Base-by-base conservation (phyloP, 2,797 vertebrate species). In the Thalassophryne amazonica region DNA sequence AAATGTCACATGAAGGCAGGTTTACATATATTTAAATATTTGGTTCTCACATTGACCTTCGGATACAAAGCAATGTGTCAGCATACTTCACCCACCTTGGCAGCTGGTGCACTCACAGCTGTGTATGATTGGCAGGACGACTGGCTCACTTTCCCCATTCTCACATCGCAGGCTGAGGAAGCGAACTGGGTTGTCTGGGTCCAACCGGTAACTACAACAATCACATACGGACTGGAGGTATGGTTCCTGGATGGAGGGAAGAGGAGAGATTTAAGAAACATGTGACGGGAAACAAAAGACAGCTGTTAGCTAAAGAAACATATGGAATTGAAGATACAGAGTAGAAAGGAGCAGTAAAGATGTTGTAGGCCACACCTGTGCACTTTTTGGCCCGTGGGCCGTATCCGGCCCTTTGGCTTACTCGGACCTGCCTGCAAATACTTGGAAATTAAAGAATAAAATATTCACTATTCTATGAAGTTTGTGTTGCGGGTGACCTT, bases 21-120 rank as follows among this genome's bases (percentile, higher is more conserved):
- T 75, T 60, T 39, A 33, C 49, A 60, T 66, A 9, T 16, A 64
- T 47, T 64, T 14, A 67, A 72, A 66, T 22, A 13, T 9, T 27
- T 2, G 1, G 6, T 40, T 36, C 15, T 63, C 13, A 1, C 31
- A 2, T 10, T n/a, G 24, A 58, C 15, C 19, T 6, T 33, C 5
- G 21, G 35, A 66, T 46, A 48, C 46, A 74, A 70, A 74, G 39
- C 15, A 21, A 7, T 14, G 4, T 2, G 7, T 43, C 33, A 32
- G 22, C 27, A 15, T 14, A 49, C 9, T 19, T 27, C 14, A 4
- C 89, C 55, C 67, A 95, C 95, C 92, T 74, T 94, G 94, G 72
- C 95, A 96, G 80, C 90, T 89, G 63, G 90, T 93, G 84, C 94
- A 95, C 59, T 94, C 92, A 30, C 95, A 97, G 83, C 93, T 93